phyloP scores from a whole-genome alignment of 2,797 vertebrate genomes.

The Hippoglossus hippoglossus region DNA sequence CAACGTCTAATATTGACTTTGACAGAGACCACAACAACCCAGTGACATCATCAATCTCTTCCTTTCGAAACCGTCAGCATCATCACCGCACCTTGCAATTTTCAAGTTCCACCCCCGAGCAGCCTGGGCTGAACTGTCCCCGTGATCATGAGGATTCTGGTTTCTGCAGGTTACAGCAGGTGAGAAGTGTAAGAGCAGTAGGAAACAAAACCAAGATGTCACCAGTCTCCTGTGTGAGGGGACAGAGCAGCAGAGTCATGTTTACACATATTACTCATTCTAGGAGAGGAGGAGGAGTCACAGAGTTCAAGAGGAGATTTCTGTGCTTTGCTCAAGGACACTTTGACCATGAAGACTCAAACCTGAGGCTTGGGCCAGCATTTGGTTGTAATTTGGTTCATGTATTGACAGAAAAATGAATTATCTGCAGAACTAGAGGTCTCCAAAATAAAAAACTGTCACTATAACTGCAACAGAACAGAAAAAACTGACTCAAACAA shows the following conservation, averaged over 20 bases:
- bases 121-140: not conserved
- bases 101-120: not conserved
- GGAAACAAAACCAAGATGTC: not conserved
- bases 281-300: not conserved
- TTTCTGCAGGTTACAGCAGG: not conserved
- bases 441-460: not conserved
- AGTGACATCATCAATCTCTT: constrained; percentile 10
- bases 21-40: constrained; percentile 14
- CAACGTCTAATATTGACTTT: too few species aligned
- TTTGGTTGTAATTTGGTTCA: not conserved
- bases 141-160: not conserved
- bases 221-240: too few species aligned
- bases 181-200: too few species aligned
- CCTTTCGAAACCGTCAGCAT: constrained; percentile 14
- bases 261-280: constrained; percentile 12
- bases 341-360: not conserved
- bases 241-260: constrained; percentile 2
- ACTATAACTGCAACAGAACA: too few species aligned
- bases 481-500: too few species aligned
- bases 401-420: not conserved
- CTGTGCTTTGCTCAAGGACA: not conserved
- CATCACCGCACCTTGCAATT: constrained; percentile 23
- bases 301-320: not conserved
- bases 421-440: not conserved
- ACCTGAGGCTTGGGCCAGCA: too few species aligned